Conservation (phyloP, 2,888 invertebrate species). For the Anthoptus insignis region DNA sequence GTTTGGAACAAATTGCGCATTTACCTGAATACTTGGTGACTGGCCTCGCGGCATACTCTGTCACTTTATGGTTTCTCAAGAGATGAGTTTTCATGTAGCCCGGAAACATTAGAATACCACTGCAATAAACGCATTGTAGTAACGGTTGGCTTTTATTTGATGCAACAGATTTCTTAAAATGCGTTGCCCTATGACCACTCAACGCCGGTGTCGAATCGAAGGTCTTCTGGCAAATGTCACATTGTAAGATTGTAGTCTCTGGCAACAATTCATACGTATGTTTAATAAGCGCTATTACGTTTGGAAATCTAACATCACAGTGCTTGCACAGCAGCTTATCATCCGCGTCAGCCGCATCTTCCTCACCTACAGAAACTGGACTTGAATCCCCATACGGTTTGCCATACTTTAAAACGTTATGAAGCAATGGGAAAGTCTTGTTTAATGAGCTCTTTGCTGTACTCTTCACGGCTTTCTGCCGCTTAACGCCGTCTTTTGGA, state of each 20-base stretch:
- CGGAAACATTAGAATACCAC: conserved; percentile 24
- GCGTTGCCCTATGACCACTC: background rate
- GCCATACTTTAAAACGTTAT: background rate
- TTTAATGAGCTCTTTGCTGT: conserved; percentile 38
- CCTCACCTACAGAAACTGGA: background rate
- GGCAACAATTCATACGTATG: conserved; percentile 46
- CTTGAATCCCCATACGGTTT: background rate
- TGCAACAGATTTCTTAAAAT: background rate
- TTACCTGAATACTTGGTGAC: background rate
- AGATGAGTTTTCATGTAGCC: background rate
- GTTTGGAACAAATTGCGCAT: conserved; percentile 16
- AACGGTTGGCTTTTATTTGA: background rate
- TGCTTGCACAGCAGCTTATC: conserved; percentile 40
- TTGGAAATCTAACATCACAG: conserved; percentile 42
- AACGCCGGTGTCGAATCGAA: background rate
- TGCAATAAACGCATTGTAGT: conserved; percentile 31
- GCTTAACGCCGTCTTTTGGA: background rate
- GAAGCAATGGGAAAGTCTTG: conserved; percentile 1
- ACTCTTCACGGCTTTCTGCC: conserved; percentile 46
- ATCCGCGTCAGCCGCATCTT: background rate
- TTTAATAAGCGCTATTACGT: conserved; percentile 39
- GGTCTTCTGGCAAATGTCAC: background rate
- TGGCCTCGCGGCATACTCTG: background rate
- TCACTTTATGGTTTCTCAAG: background rate
- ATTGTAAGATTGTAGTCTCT: conserved; percentile 12